These are phyloP conservation scores for Calliopsis andreniformis DNA, from an alignment of 1,140 invertebrate species.

Conservation along the genomic window DNA sequence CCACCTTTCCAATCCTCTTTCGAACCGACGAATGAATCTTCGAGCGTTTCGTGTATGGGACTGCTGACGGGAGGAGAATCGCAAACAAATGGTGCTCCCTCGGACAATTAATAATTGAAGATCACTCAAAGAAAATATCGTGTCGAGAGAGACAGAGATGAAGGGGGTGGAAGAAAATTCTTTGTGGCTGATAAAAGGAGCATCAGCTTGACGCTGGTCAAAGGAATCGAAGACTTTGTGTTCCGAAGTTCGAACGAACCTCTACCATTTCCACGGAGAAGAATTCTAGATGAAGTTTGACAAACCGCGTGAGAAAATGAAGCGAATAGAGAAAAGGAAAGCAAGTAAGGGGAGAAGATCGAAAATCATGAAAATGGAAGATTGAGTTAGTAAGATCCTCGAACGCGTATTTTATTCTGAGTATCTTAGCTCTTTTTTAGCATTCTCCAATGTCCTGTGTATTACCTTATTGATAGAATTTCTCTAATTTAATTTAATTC, in stretches of 20 bases:
- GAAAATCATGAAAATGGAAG: conserved; percentile 22
- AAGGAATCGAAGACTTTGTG: conserved; percentile 12
- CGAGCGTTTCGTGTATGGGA: background rate
- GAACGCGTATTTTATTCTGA: conserved; percentile 2
- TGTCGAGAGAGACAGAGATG: background rate
- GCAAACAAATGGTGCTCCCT: background rate
- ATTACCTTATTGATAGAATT: background rate
- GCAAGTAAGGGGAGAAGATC: background rate
- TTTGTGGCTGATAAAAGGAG: conserved; percentile 17
- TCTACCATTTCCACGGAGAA: conserved; percentile 6
- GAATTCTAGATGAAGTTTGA: conserved; percentile 1
- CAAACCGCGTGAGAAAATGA: conserved; percentile 7
- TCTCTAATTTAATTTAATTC: no score
- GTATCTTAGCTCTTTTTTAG: background rate
- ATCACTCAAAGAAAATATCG: conserved; percentile 5
- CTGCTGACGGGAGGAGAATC: background rate
- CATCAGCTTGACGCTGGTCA: conserved; percentile 18
- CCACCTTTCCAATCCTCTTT: conserved; percentile 1
- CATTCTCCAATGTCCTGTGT: background rate
- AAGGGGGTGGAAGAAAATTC: background rate
- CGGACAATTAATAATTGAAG: conserved; percentile 30
- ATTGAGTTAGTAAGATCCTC: background rate
- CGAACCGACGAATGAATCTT: background rate
- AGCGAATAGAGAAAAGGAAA: background rate
- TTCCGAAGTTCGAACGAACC: conserved; percentile 11